Evolutionary conservation across 2,797 vertebrate species (phyloP), one percentile per base, ranked within the genome.

Genomic region (Neostethus bicornis): DNA sequence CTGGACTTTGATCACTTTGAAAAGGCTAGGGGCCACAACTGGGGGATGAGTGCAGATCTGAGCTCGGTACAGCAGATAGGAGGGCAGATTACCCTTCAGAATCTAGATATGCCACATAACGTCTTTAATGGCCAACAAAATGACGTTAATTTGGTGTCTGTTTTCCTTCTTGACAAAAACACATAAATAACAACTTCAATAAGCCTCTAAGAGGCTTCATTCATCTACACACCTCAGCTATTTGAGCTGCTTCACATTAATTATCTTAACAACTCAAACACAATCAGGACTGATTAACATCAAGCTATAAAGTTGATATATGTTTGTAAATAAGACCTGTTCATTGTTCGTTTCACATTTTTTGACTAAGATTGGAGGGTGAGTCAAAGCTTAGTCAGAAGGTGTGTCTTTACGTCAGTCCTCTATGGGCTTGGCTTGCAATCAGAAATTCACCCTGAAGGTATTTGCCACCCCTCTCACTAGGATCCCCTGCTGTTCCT

Each of bases 1-100:
- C 73, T 78, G 75, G 73, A 86, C 90, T 92, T 91, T 92, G 91
- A 91, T 90, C 88, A 82, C 80, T 79, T 81, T n/a, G 73, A 71
- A 75, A 73, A 84, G 81, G 64, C 79, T 46, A 52, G 73, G 82
- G 82, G 79, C 68, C 69, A 59, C 26, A 39, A 60, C 61, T 38
- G 43, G 74, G 68, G 57, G 60, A 57, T 51, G 46, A 62, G 61
- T 6, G 26, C 29, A 60, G 71, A 46, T 63, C 56, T 12, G 61
- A 74, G 65, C 54, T 55, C 52, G 49, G 65, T 63, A 23, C 48
- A 55, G 73, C 49, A 55, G 50, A 82, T 53, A 42, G 42, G 64
- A 79, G 57, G 45, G 59, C 48, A 67, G 78, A 75, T 75, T 79
- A 70, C 63, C 66, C 61, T 65, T 63, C 65, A 70, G 45, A 79